Percentiles rank a stretch among this genome's conserved stretches.
Conservation (phyloP, 2,113 vertebrate species). For the Strix aluco region DNA sequence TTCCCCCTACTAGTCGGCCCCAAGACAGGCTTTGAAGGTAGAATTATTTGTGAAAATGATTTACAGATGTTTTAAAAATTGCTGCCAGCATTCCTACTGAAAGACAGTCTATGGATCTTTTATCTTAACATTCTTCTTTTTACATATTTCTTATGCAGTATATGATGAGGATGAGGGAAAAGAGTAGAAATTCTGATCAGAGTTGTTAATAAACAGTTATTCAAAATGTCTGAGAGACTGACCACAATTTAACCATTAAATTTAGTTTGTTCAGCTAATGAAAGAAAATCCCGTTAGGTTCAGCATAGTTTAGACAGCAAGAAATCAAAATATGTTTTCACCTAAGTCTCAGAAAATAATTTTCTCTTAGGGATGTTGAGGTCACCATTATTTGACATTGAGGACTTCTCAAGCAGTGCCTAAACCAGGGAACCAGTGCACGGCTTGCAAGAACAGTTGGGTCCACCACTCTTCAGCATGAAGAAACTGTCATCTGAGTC, state of each 20-base stretch:
- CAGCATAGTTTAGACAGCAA: neutral
- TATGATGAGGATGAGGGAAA: neutral
- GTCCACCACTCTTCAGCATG: neutral
- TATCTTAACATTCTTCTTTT: neutral
- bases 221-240: neutral
- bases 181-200: neutral
- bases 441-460: neutral
- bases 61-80: constrained; percentile 53
- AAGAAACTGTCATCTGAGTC: neutral
- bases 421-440: neutral
- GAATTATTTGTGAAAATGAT: constrained; percentile 42
- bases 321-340: neutral
- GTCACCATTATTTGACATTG: neutral
- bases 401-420: neutral
- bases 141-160: neutral
- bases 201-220: neutral
- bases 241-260: neutral
- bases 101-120: neutral
- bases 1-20: neutral
- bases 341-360: neutral
- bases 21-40: constrained; percentile 31
- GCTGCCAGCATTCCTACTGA: neutral
- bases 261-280: neutral
- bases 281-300: neutral
- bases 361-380: neutral